Conservation (phyloP, 1,140 invertebrate genomes). For the Meloidogyne floridensis region DNA sequence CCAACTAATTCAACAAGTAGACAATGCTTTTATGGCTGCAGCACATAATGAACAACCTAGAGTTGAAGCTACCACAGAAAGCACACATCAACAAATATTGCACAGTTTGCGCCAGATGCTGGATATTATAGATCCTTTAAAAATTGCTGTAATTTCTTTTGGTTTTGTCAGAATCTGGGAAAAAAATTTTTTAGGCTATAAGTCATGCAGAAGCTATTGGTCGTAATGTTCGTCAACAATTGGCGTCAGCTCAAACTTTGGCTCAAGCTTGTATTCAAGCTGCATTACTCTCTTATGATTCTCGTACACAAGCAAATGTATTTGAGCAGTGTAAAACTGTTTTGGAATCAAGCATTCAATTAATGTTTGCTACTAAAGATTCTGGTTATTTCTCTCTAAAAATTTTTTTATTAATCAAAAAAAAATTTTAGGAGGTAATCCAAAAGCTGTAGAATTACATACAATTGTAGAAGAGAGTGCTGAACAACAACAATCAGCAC, state of each 20-base stretch:
- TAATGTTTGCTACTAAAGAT: constrained; percentile 15
- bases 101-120: constrained; percentile 54
- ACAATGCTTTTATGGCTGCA: constrained; percentile 82
- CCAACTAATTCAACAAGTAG: constrained; percentile 80
- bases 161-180: constrained; percentile 55
- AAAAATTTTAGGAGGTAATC: constrained; percentile 86
- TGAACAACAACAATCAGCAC: constrained; percentile 74
- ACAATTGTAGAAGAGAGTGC: constrained; percentile 53
- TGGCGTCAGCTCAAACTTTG: constrained; percentile 81
- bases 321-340: constrained; percentile 92
- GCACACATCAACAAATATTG: constrained; percentile 62
- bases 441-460: constrained; percentile 70
- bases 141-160: constrained; percentile 73
- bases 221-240: constrained; percentile 81
- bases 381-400: background rate
- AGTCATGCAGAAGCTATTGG: constrained; percentile 89
- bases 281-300: constrained; percentile 80
- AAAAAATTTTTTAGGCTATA: constrained; percentile 74
- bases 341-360: constrained; percentile 81
- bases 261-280: constrained; percentile 81
- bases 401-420: constrained; percentile 76
- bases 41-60: constrained; percentile 67
- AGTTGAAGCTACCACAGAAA: constrained; percentile 44
- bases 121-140: constrained; percentile 68
- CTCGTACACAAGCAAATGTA: constrained; percentile 82